These are phyloP conservation scores for Ooceraea biroi DNA, from an alignment of 1,140 invertebrate species.

Conservation along the genomic window DNA sequence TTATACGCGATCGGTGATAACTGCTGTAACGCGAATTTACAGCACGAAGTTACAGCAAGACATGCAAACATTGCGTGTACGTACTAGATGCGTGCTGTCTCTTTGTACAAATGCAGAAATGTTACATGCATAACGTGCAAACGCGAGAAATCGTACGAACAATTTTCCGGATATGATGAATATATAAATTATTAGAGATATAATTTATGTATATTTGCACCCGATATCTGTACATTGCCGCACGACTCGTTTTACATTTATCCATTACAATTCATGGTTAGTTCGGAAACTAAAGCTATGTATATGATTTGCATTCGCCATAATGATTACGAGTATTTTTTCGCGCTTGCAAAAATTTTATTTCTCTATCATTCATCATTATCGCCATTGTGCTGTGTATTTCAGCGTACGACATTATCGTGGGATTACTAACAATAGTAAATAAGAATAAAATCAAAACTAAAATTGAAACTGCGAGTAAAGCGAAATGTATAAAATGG, in stretches of 20 bases:
- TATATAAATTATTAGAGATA: slow-evolving; percentile 44
- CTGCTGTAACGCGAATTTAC: slow-evolving; percentile 45
- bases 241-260: not conserved
- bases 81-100: slow-evolving; percentile 7
- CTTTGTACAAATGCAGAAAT: slow-evolving; percentile 46
- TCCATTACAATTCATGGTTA: slow-evolving; percentile 10
- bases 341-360: not conserved
- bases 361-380: not conserved
- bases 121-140: slow-evolving; percentile 16
- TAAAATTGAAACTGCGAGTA: too few species aligned
- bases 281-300: not conserved
- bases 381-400: too few species aligned
- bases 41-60: slow-evolving; percentile 53
- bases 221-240: slow-evolving; percentile 16
- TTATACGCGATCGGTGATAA: slow-evolving; percentile 56
- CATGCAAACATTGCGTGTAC: slow-evolving; percentile 67
- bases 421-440: too few species aligned
- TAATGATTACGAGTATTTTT: not conserved
- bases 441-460: too few species aligned
- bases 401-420: too few species aligned
- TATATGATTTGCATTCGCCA: not conserved
- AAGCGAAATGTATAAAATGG: too few species aligned
- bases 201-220: slow-evolving; percentile 7
- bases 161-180: slow-evolving; percentile 46
- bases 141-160: slow-evolving; percentile 25